A percentile compares a stretch with the other conserved stretches of the same genome.
Evolutionary conservation across 1,140 invertebrate species (phyloP).

Genomic region (Dinothrombium tinctorium): DNA sequence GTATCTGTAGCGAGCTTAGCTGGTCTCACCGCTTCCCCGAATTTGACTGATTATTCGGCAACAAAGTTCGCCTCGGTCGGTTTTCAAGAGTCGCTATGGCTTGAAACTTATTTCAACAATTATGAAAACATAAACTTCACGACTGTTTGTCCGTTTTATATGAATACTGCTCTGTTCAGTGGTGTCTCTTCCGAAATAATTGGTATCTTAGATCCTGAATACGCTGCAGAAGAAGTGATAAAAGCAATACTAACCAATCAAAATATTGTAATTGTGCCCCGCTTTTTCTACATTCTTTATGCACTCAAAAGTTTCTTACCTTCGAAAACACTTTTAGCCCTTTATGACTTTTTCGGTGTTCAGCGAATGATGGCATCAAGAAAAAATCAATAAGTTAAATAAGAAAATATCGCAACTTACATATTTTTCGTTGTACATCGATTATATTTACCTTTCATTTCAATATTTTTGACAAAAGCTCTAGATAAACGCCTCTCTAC

Average conservation of each 20-base stretch:
- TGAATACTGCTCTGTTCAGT: conserved; percentile 18
- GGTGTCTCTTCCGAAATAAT: conserved; percentile 11
- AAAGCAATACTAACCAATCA: conserved; percentile 11
- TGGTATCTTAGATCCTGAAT: conserved; percentile 7
- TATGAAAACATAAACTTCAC: conserved; percentile 15
- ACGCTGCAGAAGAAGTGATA: conserved; percentile 7
- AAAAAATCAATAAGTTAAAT: no score
- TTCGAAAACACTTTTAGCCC: no score
- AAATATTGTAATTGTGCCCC: no score
- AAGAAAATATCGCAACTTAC: no score
- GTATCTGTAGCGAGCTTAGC: conserved; percentile 61
- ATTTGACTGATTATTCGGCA: conserved; percentile 56
- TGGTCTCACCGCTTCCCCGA: conserved; percentile 40
- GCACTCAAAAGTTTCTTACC: no score
- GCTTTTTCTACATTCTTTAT: no score
- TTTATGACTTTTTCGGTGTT: no score
- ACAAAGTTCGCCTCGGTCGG: conserved; percentile 53
- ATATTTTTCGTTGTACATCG: no score
- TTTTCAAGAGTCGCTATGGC: conserved; percentile 20
- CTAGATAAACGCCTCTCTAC: no score
- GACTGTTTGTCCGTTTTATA: conserved; percentile 17
- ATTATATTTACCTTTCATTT: no score
- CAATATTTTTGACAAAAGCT: no score
- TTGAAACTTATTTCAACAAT: conserved; percentile 37
- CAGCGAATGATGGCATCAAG: no score